These are phyloP conservation scores for Tribolium castaneum DNA, from an alignment of 1,140 invertebrate species.

Conservation along the genomic window DNA sequence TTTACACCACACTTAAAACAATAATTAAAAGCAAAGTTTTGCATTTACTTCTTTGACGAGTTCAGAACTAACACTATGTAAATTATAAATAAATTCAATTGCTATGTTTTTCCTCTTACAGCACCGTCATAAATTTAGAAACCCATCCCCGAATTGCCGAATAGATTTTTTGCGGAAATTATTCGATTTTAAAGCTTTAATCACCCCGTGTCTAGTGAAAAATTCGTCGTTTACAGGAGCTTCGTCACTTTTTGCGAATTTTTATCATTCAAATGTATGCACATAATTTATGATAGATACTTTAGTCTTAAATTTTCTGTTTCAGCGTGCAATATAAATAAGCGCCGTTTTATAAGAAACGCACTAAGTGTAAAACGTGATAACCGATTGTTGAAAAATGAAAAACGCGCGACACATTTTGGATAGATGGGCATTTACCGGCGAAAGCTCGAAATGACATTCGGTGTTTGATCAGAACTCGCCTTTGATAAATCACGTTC, in stretches of 20 bases:
- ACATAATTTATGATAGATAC: conserved; percentile 35
- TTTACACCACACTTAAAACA: too few relatives aligned
- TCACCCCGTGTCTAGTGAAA: neutral
- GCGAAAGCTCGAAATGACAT: neutral
- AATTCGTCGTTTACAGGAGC: conserved; percentile 10
- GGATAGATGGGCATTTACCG: neutral
- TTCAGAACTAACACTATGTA: too few relatives aligned
- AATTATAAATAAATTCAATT: too few relatives aligned
- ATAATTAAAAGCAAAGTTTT: too few relatives aligned
- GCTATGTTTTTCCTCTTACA: too few relatives aligned
- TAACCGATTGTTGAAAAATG: neutral
- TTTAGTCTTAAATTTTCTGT: conserved; percentile 32
- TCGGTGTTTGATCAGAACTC: conserved; percentile 4
- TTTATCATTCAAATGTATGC: conserved; percentile 34
- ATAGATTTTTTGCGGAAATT: too few relatives aligned
- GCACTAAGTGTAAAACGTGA: neutral
- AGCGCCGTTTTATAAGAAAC: neutral
- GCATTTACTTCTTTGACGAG: too few relatives aligned
- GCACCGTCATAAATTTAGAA: too few relatives aligned
- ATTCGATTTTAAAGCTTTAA: neutral
- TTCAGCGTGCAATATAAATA: conserved; percentile 12
- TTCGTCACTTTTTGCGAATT: neutral
- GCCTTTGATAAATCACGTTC: conserved; percentile 24
- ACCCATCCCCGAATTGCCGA: too few relatives aligned
- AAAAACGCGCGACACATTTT: neutral